Base-by-base conservation (phyloP, 2,113 vertebrate genomes). In the Percina caprodes region DNA sequence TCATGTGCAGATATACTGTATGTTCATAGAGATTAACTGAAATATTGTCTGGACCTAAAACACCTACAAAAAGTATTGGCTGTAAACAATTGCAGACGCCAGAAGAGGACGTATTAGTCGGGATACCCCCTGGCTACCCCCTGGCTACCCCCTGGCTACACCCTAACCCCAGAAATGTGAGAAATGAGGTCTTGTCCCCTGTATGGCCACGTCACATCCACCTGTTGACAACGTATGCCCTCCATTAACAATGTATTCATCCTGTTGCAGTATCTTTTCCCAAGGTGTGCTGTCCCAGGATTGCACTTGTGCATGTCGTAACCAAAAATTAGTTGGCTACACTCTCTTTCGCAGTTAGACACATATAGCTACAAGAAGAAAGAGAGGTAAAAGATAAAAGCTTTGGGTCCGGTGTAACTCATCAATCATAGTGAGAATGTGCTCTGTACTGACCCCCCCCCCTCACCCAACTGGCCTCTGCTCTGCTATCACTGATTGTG, bases 371-470 rank as follows among this genome's bases (percentile, higher is more conserved):
- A 48, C 26, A 18, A 23, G 42, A 8, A 46, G 46, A 79, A 15
- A n/a, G 7, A 16, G 62, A 66, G 74, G 14, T 16, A 68, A 70
- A 68, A 48, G 55, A 88, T 61, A 80, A 81, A 74, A 74, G 35
- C 61, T 30, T 66, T 55, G 14, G 69, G 30, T 56, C 52, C 69
- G 65, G 69, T 80, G 52, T 80, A 92, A 86, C 79, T 82, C 80
- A 80, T 89, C 83, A 86, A 83, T 88, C 77, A 61, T 35, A 52
- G 65, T 74, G 87, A 83, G 70, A 82, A 71, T 90, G 84, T 72
- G 51, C 59, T 62, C 74, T 54, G 51, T 67, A 45, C 16, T 54
- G 39, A 78, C 46, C 4, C 56, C 65, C 46, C 4, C 55, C 58
- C 33, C 0, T 59, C 52, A 23, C 63, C 35, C 39, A 51, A 46